A percentile compares a stretch with the other conserved stretches of the same genome.
These are phyloP conservation scores for Aurelia sp. DNA, from an alignment of 30 jellyfish, hydroid and myxozoan genomes.

Conservation along the genomic window DNA sequence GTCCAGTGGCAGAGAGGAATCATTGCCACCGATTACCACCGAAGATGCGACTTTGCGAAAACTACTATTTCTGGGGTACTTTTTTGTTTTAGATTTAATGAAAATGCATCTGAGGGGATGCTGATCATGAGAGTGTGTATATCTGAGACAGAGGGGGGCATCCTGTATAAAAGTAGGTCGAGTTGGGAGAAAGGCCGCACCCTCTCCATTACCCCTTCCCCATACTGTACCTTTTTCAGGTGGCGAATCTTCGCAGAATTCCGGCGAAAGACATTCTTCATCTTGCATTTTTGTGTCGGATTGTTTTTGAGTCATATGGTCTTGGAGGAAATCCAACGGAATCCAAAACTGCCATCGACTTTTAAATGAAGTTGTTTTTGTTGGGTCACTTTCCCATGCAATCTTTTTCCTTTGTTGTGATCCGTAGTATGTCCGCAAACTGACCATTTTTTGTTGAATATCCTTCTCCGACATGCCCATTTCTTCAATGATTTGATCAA, in stretches of 20 bases:
- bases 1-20: too few species aligned
- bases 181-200: too few species aligned
- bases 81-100: too few species aligned
- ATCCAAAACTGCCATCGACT: conserved; percentile 86
- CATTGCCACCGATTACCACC: too few species aligned
- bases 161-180: too few species aligned
- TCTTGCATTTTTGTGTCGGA: conserved; percentile 6
- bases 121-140: too few species aligned
- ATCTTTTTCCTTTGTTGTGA: conserved; percentile 82
- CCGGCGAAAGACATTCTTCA: conserved; percentile 31
- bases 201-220: too few species aligned
- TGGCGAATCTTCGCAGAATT: background rate
- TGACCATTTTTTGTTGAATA: conserved; percentile 80
- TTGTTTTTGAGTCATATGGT: conserved; percentile 59
- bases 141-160: too few species aligned
- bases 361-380: conserved; percentile 41
- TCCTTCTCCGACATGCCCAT: conserved; percentile 64
- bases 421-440: conserved; percentile 84
- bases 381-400: conserved; percentile 54
- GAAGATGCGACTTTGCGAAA: too few species aligned
- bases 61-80: too few species aligned
- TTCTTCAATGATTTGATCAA: conserved; percentile 66
- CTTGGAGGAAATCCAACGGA: conserved; percentile 70
- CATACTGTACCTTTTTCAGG: conserved; percentile 17
- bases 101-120: too few species aligned